These are phyloP conservation scores for Takifugu ocellatus DNA, from an alignment of 2,797 vertebrate genomes.

Conservation along the genomic window DNA sequence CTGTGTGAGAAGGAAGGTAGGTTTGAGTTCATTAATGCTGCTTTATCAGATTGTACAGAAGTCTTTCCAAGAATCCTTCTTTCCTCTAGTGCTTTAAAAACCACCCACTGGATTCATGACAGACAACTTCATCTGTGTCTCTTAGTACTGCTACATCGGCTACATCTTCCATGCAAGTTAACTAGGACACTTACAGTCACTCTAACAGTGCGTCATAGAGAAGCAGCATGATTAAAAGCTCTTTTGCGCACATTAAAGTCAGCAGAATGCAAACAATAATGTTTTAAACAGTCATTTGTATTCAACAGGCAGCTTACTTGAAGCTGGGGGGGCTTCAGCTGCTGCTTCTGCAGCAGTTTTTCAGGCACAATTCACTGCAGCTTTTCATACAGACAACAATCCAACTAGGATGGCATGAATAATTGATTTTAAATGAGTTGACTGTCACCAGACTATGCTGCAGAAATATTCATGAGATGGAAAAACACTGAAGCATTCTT, in stretches of 20 bases:
- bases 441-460: conserved; percentile 32
- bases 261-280: background rate
- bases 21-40: conserved; percentile 10
- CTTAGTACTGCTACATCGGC: background rate
- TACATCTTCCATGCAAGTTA: too few relatives aligned
- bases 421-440: conserved; percentile 37
- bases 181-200: too few relatives aligned
- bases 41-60: conserved; percentile 12
- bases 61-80: background rate
- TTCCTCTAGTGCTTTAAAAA: conserved; percentile 15
- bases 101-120: conserved; percentile 3
- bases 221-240: too few relatives aligned
- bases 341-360: conserved; percentile 12
- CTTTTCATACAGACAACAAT: conserved; percentile 22
- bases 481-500: conserved; percentile 6
- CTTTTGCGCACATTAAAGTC: background rate
- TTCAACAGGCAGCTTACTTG: background rate
- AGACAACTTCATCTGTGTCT: background rate
- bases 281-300: background rate
- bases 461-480: conserved; percentile 38
- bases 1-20: conserved; percentile 66
- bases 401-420: conserved; percentile 31
- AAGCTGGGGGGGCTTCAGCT: background rate
- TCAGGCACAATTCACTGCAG: conserved; percentile 17
- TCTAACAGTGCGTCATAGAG: too few relatives aligned